Conservation (phyloP, 1,140 invertebrate genomes). For the Drosophila sp. region DNA sequence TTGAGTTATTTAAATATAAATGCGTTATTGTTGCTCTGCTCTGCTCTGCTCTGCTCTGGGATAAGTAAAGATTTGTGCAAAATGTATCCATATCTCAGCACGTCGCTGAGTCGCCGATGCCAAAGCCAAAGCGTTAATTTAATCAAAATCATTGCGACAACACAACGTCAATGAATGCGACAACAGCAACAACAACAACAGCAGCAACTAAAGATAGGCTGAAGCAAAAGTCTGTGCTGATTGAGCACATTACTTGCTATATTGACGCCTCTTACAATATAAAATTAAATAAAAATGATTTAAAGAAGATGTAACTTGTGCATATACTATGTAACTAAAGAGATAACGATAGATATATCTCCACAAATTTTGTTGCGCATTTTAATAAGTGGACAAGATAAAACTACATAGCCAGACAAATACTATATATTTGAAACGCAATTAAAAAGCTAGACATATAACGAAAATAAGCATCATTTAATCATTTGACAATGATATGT, state of each 20-base stretch:
- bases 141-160: slow-evolving; percentile 79
- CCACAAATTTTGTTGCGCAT: slow-evolving; percentile 20
- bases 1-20: slow-evolving; percentile 69
- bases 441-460: slow-evolving; percentile 27
- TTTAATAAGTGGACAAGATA: slow-evolving; percentile 14
- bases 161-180: slow-evolving; percentile 59
- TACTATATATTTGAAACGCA: slow-evolving; percentile 38
- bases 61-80: slow-evolving; percentile 26
- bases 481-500: slow-evolving; percentile 34
- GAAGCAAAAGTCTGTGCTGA: background rate
- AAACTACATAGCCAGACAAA: slow-evolving; percentile 32
- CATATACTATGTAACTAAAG: background rate
- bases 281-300: slow-evolving; percentile 13
- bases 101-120: slow-evolving; percentile 26
- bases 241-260: slow-evolving; percentile 13
- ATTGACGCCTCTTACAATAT: slow-evolving; percentile 19
- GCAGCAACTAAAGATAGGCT: slow-evolving; percentile 1
- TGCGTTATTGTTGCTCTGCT: slow-evolving; percentile 35
- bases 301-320: slow-evolving; percentile 10
- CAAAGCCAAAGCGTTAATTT: slow-evolving; percentile 73
- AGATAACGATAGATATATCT: slow-evolving; percentile 5
- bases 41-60: too few species aligned
- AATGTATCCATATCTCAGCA: slow-evolving; percentile 38
- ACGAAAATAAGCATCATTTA: background rate
- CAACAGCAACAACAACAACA: slow-evolving; percentile 43